Evolutionary conservation across 2,113 vertebrate species (phyloP).

Genomic region (Chamaea fasciata): DNA sequence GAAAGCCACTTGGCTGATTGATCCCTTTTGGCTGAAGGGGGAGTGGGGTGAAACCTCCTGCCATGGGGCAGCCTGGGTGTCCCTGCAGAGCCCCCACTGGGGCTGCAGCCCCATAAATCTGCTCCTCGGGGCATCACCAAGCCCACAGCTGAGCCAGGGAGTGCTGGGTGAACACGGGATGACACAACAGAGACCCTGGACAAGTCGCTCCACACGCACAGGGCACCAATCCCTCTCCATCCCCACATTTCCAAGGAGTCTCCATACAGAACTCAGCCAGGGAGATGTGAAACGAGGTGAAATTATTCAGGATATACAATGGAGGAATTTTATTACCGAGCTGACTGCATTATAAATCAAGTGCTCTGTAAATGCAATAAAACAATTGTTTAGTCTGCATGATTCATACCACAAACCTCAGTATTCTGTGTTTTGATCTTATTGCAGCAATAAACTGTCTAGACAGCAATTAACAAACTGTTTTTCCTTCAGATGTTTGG

Average conservation of each 20-base stretch:
- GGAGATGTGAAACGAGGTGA: conserved; percentile 65
- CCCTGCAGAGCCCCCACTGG: not conserved
- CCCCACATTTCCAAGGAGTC: not conserved
- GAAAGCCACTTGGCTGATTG: not conserved
- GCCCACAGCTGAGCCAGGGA: not conserved
- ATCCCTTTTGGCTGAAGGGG: not conserved
- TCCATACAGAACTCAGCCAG: conserved; percentile 22
- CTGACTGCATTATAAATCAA: conserved; percentile 78
- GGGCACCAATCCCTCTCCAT: not conserved
- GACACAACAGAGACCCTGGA: not conserved
- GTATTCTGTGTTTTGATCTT: conserved; percentile 90
- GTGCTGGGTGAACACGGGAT: fast-evolving
- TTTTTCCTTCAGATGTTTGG: conserved; percentile 90
- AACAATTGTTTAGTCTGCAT: conserved; percentile 91
- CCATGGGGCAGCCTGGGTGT: not conserved
- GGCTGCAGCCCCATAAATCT: not conserved
- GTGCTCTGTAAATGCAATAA: conserved; percentile 83
- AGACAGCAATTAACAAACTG: conserved; percentile 96
- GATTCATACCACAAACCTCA: conserved; percentile 85
- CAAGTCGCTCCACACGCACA: not conserved
- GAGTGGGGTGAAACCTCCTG: not conserved
- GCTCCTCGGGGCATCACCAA: not conserved
- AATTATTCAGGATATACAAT: conserved; percentile 76
- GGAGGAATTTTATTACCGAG: conserved; percentile 74
- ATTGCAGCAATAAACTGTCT: conserved; percentile 99